Conservation (phyloP, 2,797 vertebrate species). For the Urocyon cinereoargenteus region DNA sequence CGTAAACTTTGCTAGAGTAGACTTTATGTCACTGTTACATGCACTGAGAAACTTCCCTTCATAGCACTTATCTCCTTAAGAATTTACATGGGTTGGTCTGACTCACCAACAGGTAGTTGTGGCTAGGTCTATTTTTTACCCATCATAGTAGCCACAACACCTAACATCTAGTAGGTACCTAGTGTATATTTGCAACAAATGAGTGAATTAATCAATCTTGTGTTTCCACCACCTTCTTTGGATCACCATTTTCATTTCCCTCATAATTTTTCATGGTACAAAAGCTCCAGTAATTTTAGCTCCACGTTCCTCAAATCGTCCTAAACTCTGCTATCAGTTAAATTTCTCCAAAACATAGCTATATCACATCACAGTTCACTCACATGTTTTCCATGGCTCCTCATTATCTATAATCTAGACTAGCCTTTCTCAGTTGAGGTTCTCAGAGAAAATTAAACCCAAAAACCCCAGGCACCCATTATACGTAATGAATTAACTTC, state of each 20-base stretch:
- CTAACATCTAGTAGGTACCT: neutral
- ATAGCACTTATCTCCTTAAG: neutral
- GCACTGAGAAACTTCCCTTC: neutral
- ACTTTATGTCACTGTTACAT: neutral
- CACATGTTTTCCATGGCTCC: neutral
- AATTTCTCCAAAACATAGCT: neutral
- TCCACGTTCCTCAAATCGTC: constrained; percentile 31
- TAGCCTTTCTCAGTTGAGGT: neutral
- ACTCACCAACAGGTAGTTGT: neutral
- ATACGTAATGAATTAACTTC: neutral
- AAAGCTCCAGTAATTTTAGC: constrained; percentile 20
- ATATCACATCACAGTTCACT: neutral
- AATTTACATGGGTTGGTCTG: neutral
- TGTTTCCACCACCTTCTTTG: neutral
- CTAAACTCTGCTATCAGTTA: neutral
- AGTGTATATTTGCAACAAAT: neutral
- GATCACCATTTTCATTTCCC: neutral
- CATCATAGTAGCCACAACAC: neutral
- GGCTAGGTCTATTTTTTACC: neutral
- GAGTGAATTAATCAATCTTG: neutral
- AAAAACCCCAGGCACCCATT: neutral
- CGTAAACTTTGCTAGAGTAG: neutral
- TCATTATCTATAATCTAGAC: neutral
- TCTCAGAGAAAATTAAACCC: constrained; percentile 26
- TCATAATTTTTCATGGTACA: constrained; percentile 36